Conservation (phyloP, 2,113 vertebrate species). For the Entomyzon cyanotis region DNA sequence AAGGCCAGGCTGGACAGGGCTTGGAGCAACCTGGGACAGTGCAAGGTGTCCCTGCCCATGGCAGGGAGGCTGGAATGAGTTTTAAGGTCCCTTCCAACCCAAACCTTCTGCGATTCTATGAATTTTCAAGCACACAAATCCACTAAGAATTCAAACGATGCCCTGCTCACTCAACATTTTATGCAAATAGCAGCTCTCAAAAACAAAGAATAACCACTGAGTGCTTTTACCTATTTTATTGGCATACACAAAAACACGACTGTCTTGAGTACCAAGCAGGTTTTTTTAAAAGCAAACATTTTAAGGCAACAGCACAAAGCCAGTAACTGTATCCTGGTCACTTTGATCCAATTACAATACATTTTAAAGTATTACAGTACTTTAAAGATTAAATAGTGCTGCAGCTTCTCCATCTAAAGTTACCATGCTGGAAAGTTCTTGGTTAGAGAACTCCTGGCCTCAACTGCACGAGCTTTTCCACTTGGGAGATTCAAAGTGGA, state of each 20-base stretch:
- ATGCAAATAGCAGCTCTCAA: neutral
- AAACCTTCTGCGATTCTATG: neutral
- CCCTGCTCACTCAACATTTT: neutral
- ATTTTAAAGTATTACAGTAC: neutral
- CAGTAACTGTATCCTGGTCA: neutral
- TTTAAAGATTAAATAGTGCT: neutral
- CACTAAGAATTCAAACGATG: neutral
- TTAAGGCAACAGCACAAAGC: neutral
- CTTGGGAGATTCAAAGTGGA: neutral
- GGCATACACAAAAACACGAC: neutral
- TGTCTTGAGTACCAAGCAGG: neutral
- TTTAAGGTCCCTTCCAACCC: neutral
- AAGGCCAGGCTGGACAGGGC: accelerated
- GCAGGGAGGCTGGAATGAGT: neutral
- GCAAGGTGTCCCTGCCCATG: neutral
- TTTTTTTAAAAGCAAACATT: neutral
- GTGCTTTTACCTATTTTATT: neutral
- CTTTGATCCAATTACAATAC: neutral
- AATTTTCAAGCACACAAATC: neutral
- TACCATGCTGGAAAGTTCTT: neutral
- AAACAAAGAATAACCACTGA: neutral
- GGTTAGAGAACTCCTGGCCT: accelerated
- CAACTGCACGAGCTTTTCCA: neutral
- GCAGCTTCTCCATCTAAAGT: neutral
- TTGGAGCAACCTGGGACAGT: neutral